A percentile compares a stretch with the other conserved stretches of the same genome.
phyloP scores from a whole-genome alignment of 1,140 invertebrate species.

The Lordiphosa clarofinis region DNA sequence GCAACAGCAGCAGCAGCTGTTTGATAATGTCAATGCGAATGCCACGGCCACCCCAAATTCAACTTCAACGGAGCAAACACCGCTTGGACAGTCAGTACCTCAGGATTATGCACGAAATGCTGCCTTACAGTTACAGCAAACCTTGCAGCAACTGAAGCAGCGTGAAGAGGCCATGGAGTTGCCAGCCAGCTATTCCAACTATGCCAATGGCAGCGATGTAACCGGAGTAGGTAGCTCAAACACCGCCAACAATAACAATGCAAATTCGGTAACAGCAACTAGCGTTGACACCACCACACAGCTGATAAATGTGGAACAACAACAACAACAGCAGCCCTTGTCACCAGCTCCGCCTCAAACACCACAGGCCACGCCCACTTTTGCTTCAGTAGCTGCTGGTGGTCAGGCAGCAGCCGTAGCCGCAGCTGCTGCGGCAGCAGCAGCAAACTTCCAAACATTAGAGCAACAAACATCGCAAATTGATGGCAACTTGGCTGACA shows the following conservation, averaged over 20 bases:
- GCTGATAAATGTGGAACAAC: conserved; percentile 41
- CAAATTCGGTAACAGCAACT: conserved; percentile 13
- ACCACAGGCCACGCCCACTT: conserved; percentile 45
- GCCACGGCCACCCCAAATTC: conserved; percentile 33
- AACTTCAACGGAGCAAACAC: conserved; percentile 17
- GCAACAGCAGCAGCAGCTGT: conserved; percentile 54
- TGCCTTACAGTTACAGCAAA: conserved; percentile 70
- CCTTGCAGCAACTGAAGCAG: conserved; percentile 67
- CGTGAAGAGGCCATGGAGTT: conserved; percentile 61
- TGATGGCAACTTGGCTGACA: conserved; percentile 28
- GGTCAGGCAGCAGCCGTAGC: conserved; percentile 45
- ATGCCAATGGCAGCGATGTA: conserved; percentile 56
- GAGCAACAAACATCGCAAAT: conserved; percentile 56
- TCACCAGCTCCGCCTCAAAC: conserved; percentile 43
- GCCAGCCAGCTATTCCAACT: conserved; percentile 41
- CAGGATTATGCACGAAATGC: conserved; percentile 70
- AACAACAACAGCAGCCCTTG: conserved; percentile 51
- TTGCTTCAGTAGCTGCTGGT: conserved; percentile 50
- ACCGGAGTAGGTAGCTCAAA: conserved; percentile 15
- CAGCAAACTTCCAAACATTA: conserved; percentile 16
- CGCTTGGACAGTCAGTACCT: conserved; percentile 51
- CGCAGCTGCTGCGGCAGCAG: conserved; percentile 38
- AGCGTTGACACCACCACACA: conserved; percentile 2
- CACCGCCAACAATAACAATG: conserved; percentile 32
- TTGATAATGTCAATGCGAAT: conserved; percentile 64